Base-by-base conservation (phyloP, 2,113 vertebrate species). In the Rutilus rutilus region DNA sequence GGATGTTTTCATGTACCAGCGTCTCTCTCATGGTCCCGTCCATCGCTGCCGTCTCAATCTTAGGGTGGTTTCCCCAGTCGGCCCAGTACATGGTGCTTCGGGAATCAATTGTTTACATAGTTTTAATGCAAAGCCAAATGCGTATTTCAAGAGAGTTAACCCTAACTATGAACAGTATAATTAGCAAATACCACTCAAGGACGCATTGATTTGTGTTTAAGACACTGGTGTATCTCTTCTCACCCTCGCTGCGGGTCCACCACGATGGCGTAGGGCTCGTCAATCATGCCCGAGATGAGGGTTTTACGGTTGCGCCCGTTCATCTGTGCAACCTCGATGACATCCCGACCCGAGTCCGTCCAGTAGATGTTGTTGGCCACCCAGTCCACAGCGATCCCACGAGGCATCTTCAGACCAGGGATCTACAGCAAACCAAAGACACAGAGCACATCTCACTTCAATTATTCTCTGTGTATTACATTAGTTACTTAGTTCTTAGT, bases 31-130 rank as follows among this genome's bases (percentile, higher is more conserved):
- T 95, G 0, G 97, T 99, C 36, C 98, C 98, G 0, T 99, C 98
- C 98, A 99, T 99, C 3, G 97, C 97, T 0, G 97, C 98, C 0
- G 96, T 98, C 92, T 99, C 98, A 0, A 99, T 99, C 93, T 99
- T 99, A 15, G 98, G 97, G 85, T 99, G 97, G 86, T 98, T 98
- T 5, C 98, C 98, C 97, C 98, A 99, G 89, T 99, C 98, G 14
- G 98, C 97, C 98, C 98, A 99, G 94, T 99, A 99, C 98, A 99
- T 98, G 1, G 96, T 98, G 82, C 98, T 99, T 83, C 27, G 7
- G 65, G 36, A 80, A 52, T 54, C 77, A 83, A 47, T 25, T 14
- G 14, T 33, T 59, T 39, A 39, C 27, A 77, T 10, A 25, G 21
- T n/a, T 39, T 54, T 2, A 42, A 45, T 21, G 17, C 27, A 84